Conservation (phyloP, 2,888 invertebrate genomes). For the Homarus gammarus region DNA sequence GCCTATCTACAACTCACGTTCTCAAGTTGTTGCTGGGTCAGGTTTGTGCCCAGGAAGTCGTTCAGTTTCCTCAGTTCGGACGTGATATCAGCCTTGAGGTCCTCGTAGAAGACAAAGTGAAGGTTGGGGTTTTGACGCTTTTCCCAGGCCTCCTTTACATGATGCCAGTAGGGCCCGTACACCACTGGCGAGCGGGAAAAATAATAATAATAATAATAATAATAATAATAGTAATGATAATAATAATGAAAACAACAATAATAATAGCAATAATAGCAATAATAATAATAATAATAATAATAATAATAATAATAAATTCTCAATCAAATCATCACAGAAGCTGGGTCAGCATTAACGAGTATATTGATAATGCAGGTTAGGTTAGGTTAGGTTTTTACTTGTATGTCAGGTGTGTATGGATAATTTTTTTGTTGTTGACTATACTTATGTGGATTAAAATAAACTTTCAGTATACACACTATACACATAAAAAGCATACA, state of each 20-base stretch:
- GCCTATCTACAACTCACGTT: too few relatives aligned
- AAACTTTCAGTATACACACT: too few relatives aligned
- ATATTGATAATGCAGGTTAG: too few relatives aligned
- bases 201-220: neutral
- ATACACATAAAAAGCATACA: too few relatives aligned
- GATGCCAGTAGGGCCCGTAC: slow-evolving; percentile 60
- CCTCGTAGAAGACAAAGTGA: slow-evolving; percentile 69
- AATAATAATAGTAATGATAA: neutral
- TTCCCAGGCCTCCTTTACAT: slow-evolving; percentile 65
- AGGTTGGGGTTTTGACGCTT: slow-evolving; percentile 62
- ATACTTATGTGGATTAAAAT: too few relatives aligned
- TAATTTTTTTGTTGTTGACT: too few relatives aligned
- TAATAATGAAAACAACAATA: too few relatives aligned
- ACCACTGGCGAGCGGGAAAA: slow-evolving; percentile 3
- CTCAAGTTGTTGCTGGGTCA: slow-evolving; percentile 25
- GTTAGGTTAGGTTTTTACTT: too few relatives aligned
- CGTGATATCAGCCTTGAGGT: slow-evolving; percentile 60
- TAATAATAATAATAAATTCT: too few relatives aligned
- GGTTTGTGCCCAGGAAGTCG: slow-evolving; percentile 36
- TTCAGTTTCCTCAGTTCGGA: slow-evolving; percentile 46
- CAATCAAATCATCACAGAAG: too few relatives aligned
- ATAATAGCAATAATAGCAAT: neutral
- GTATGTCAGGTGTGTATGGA: too few relatives aligned
- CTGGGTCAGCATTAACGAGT: too few relatives aligned
- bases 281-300: neutral